Evolutionary conservation across 1,140 invertebrate genomes (phyloP).

Genomic region (Zaprionus davidi): DNA sequence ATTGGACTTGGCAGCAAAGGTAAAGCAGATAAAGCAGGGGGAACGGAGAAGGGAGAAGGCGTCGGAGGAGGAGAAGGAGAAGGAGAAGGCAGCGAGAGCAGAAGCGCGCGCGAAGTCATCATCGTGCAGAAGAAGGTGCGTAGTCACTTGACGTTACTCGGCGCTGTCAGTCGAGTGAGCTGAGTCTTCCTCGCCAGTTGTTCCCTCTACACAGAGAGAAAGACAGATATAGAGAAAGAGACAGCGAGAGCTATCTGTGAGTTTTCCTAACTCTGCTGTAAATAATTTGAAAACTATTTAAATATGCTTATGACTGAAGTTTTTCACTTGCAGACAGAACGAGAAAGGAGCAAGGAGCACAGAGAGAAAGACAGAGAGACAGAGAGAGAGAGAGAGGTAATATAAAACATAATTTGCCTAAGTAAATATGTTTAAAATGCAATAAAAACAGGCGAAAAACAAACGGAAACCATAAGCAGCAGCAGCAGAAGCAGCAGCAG

Average conservation of each 20-base stretch:
- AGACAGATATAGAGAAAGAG: no score
- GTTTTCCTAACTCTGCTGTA: conserved; percentile 8
- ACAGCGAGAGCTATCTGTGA: not conserved
- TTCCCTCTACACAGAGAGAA: no score
- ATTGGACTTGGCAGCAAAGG: not conserved
- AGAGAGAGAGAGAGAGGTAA: not conserved
- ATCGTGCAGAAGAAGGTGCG: conserved; percentile 57
- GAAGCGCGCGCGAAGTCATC: conserved; percentile 15
- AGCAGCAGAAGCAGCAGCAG: not conserved
- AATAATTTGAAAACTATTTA: conserved; percentile 60
- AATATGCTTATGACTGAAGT: conserved; percentile 63
- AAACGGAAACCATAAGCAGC: conserved; percentile 15
- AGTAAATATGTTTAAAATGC: conserved; percentile 59
- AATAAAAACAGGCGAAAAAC: conserved; percentile 33
- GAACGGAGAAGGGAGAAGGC: not conserved
- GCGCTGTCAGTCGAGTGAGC: conserved; percentile 42
- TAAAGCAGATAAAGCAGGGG: not conserved
- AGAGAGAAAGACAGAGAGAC: not conserved
- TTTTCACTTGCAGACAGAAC: conserved; percentile 40
- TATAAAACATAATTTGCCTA: conserved; percentile 54
- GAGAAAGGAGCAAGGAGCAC: not conserved
- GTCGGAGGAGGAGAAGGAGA: conserved; percentile 9
- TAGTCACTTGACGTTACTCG: conserved; percentile 63
- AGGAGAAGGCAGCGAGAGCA: not conserved
- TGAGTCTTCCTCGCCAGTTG: not conserved